Evolutionary conservation across 2,797 vertebrate species (phyloP).

Genomic region (Gadopsis bispinosus): DNA sequence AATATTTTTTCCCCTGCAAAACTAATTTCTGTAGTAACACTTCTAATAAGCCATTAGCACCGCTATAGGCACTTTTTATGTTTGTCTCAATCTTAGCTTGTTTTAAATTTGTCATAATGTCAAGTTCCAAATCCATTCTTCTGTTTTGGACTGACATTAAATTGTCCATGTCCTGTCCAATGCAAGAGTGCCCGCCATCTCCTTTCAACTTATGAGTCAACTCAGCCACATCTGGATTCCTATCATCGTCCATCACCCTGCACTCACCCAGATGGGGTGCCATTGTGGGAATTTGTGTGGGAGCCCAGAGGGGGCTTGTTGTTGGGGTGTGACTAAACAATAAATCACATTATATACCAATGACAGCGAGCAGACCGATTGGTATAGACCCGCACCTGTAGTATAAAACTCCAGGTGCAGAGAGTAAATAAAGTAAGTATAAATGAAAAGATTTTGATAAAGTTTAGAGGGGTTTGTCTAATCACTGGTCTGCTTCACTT

Average conservation of each 20-base stretch:
- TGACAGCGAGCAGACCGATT: not conserved
- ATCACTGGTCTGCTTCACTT: slow-evolving; percentile 16
- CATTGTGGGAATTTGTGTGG: slow-evolving; percentile 36
- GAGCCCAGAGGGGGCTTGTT: not conserved
- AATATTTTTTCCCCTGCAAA: too few species aligned
- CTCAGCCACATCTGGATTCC: slow-evolving; percentile 71
- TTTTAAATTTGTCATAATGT: not conserved
- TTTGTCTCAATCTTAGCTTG: not conserved
- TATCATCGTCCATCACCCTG: slow-evolving; percentile 67
- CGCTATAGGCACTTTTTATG: not conserved
- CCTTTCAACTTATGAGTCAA: slow-evolving; percentile 14
- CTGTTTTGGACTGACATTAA: not conserved
- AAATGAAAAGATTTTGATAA: not conserved
- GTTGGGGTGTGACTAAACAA: not conserved
- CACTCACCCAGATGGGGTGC: slow-evolving; percentile 67
- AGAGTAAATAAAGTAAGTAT: not conserved
- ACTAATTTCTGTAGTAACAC: too few species aligned
- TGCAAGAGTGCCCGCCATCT: not conserved
- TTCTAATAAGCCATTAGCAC: too few species aligned
- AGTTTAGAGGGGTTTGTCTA: slow-evolving; percentile 16
- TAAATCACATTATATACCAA: not conserved
- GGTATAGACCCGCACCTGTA: not conserved
- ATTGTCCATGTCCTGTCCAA: not conserved
- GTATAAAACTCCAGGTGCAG: not conserved
- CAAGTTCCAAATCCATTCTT: not conserved